Evolutionary conservation across 2,797 vertebrate species (phyloP), one percentile per base, ranked within the genome.

Genomic region (Gephyroberyx darwinii): DNA sequence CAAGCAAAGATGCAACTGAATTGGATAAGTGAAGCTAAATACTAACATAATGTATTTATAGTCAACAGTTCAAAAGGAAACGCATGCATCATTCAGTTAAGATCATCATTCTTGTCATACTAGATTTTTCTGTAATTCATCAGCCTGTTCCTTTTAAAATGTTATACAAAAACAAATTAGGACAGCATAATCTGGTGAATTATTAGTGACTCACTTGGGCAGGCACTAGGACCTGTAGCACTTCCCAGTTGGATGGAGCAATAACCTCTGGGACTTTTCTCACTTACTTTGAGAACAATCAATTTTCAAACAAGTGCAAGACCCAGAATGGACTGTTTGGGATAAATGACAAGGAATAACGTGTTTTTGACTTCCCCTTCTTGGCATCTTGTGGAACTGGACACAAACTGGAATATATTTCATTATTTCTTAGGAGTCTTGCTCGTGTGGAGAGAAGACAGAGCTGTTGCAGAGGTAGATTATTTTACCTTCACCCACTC

Each of bases 191-290:
- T 16, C 37, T 17, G 20, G 33, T 52, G 22, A 73, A 50, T 73
- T 1, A 69, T 63, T 30, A 6, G 5, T 14, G 45, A 10, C 33
- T 61, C 51, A 12, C 0, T 41, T 0, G 0, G 81, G 65, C 87
- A 85, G 92, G 91, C 92, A 92, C 93, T 95, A 94, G 93, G 94
- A 95, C 94, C 93, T 88, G 75, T 47, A 79, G 87, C 39, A 30
- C 60, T 47, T 22, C 39, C 3, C 63, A 70, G 53, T 67, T 63
- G 37, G 51, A 65, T 69, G 37, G 71, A 79, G 76, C 64, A 39
- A 65, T 66, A 88, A 83, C 85, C 80, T 83, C 65, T 80, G 73
- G 76, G 89, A 89, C 75, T 69, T 78, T 84, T 82, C 87, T 88
- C 82, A 82, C 85, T 83, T 83, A 91, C 87, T 93, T 91, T 90